These are phyloP conservation scores for Hafferia zeledoni DNA, from an alignment of 2,797 vertebrate genomes.

Conservation along the genomic window DNA sequence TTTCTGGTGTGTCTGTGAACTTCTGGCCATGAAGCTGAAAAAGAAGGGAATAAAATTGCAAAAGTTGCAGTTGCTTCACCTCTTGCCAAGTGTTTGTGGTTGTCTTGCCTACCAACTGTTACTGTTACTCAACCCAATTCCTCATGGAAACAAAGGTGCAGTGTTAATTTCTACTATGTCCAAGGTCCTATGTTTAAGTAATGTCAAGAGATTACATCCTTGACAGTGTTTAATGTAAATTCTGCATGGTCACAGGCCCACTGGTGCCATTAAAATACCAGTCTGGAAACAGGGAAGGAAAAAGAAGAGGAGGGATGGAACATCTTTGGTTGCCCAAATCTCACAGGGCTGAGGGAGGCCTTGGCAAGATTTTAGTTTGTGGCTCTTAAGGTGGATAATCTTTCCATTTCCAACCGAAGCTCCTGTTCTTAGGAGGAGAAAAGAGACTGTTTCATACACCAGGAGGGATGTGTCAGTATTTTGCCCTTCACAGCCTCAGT, in stretches of 20 bases:
- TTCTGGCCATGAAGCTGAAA: background rate
- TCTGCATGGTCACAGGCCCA: background rate
- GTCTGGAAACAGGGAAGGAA: background rate
- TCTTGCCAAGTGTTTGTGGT: constrained; percentile 12
- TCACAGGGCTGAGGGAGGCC: background rate
- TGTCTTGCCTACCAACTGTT: background rate
- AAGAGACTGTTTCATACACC: accelerated
- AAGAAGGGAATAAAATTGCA: background rate
- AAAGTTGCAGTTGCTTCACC: constrained; percentile 13
- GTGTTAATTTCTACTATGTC: background rate
- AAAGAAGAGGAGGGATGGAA: background rate
- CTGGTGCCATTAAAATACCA: accelerated
- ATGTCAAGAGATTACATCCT: background rate
- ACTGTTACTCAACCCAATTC: constrained; percentile 19
- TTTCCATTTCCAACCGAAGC: background rate
- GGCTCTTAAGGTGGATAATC: background rate
- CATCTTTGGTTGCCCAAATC: background rate
- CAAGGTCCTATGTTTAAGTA: background rate
- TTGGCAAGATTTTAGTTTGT: background rate
- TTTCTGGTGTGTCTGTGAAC: background rate
- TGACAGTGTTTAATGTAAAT: background rate
- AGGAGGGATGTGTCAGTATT: background rate
- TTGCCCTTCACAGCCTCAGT: background rate
- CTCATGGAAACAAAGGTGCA: background rate
- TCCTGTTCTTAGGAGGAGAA: background rate